Evolutionary conservation across 1,140 invertebrate genomes (phyloP), one percentile per base, ranked within the genome.

Genomic region (Drosophila nigromelanica): DNA sequence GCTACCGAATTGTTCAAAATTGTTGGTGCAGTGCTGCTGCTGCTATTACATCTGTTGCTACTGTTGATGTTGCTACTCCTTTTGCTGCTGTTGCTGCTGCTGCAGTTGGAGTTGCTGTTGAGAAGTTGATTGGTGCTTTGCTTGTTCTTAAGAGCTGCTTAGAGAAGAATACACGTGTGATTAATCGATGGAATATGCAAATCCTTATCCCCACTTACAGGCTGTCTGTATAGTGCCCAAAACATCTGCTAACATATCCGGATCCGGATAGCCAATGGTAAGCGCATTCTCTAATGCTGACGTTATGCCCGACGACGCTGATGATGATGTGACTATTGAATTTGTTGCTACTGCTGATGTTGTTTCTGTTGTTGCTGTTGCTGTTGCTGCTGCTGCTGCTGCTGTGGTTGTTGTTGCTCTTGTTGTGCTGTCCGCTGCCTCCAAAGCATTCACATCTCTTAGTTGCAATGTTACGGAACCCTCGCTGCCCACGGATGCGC

Each of bases 401-500:
- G 51, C n/a, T 33, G 58, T 4, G 51, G 75, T 7, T 63, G 70
- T 33, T 60, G 73, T 14, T 42, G 66, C 91, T 10, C 70, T 91
- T 30, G 66, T 37, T 45, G 55, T 61, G 37, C 14, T 62, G 52
- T 50, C 40, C 33, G 61, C 35, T 52, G 78, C 92, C 21, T 91
- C 92, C 21, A 93, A 85, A 48, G 68, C 89, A 37, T 91, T 93
- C 8, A 93, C 93, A 90, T 94, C 93, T 33, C 93, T 91, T 68
- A 94, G 90, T 90, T 94, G 93, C 69, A 94, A 87, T 75, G 90
- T 90, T 40, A 90, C 92, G 18, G 92, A 92, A 63, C 93, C 93
- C 82, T 94, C 93, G 73, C 92, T 92, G 77, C 93, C 93, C 50
- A 94, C 93, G 58, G 93, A 93, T 67, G 93, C 93, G 92, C 93